These are phyloP conservation scores for Trypoxylon attenuatum DNA, from an alignment of 2,888 invertebrate genomes.

Conservation along the genomic window DNA sequence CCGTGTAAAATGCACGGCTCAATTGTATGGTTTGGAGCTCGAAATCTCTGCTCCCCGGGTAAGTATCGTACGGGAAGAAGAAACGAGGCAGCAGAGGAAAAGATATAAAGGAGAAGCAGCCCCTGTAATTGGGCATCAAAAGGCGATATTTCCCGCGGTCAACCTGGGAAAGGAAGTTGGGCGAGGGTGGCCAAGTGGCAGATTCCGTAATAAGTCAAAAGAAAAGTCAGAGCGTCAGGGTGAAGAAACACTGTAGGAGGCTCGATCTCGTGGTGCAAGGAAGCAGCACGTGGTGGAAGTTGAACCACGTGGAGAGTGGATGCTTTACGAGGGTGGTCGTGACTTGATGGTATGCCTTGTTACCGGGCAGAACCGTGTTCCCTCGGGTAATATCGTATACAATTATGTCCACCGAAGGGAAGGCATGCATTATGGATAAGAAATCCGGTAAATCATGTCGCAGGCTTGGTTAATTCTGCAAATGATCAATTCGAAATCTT, in stretches of 20 bases:
- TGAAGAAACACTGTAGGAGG: constrained; percentile 12
- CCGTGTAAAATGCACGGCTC: too few species aligned
- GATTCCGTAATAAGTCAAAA: constrained; percentile 15
- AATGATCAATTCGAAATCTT: constrained; percentile 61
- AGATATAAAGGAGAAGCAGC: constrained; percentile 48
- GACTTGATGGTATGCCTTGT: constrained; percentile 71
- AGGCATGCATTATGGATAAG: constrained; percentile 70
- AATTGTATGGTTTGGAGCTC: too few species aligned
- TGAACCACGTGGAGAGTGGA: constrained; percentile 14
- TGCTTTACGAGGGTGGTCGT: constrained; percentile 41
- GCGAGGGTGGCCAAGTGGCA: not conserved
- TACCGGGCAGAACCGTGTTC: constrained; percentile 67
- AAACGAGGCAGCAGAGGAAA: constrained; percentile 20
- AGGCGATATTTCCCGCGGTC: constrained; percentile 58
- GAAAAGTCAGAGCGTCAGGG: too few species aligned
- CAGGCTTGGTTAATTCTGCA: constrained; percentile 72
- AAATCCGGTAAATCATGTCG: constrained; percentile 67
- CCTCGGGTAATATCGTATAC: constrained; percentile 73
- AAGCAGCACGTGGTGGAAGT: constrained; percentile 22
- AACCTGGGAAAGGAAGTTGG: not conserved
- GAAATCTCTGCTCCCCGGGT: not conserved
- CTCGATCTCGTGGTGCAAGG: constrained; percentile 45
- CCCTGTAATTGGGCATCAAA: constrained; percentile 70
- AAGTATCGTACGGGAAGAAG: not conserved
- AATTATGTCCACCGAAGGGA: constrained; percentile 70